These are phyloP conservation scores for Lepidothrix coronata DNA, from an alignment of 2,113 vertebrate species.

Conservation along the genomic window DNA sequence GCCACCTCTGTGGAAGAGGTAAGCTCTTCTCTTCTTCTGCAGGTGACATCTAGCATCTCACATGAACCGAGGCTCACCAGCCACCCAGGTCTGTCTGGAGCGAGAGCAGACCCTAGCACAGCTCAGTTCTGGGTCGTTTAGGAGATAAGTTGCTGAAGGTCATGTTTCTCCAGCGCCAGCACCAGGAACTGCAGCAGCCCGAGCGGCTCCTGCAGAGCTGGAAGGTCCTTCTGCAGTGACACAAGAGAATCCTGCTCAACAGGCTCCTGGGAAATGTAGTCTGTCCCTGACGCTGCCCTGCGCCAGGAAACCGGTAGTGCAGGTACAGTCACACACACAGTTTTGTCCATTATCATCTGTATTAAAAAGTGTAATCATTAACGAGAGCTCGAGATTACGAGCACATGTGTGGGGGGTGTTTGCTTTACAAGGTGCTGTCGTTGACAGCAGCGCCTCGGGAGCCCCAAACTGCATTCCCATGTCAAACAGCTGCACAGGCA, in stretches of 20 bases:
- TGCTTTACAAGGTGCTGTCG: not conserved
- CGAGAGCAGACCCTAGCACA: not conserved
- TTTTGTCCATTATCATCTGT: not conserved
- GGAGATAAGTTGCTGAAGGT: not conserved
- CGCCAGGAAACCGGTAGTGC: not conserved
- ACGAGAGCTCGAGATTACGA: not conserved
- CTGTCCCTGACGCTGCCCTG: not conserved
- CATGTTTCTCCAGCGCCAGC: not conserved
- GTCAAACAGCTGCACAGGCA: not conserved
- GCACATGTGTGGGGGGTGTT: rapidly evolving
- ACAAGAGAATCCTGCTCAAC: not conserved
- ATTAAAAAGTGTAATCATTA: not conserved
- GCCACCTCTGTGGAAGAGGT: constrained; percentile 74
- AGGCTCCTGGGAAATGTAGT: constrained; percentile 76
- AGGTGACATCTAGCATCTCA: constrained; percentile 63
- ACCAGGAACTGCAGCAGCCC: not conserved
- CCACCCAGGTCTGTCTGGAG: not conserved
- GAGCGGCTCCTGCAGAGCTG: not conserved
- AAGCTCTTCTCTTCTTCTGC: constrained; percentile 56
- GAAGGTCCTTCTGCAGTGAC: not conserved
- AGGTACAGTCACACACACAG: not conserved
- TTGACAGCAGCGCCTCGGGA: not conserved
- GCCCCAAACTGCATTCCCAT: rapidly evolving
- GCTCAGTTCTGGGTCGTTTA: not conserved
- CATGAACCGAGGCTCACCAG: not conserved